Evolutionary conservation across 2,113 vertebrate species (phyloP).

Genomic region (Anarhynchus alexandrinus): DNA sequence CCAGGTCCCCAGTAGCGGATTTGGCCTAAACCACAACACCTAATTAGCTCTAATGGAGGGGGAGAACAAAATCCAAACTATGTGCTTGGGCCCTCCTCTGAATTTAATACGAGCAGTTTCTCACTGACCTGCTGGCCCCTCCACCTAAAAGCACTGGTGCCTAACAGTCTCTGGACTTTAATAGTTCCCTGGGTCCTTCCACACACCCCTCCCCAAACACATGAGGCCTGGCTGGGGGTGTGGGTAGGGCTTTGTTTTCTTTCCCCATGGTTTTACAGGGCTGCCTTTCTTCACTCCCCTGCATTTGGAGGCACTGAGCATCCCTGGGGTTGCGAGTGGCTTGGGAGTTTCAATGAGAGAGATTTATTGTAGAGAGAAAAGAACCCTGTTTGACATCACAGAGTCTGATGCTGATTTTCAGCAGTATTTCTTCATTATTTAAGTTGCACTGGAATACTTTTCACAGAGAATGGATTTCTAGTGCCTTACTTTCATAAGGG

Average conservation of each 20-base stretch:
- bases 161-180: neutral
- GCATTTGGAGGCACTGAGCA: neutral
- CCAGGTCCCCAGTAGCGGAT: too few species aligned
- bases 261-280: neutral
- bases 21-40: too few species aligned
- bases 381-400: neutral
- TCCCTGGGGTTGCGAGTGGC: neutral
- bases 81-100: neutral
- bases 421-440: neutral
- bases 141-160: neutral
- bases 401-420: neutral
- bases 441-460: neutral
- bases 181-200: neutral
- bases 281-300: neutral
- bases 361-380: neutral
- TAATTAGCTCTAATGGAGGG: neutral
- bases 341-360: neutral
- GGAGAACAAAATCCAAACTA: constrained; percentile 10
- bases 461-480: neutral
- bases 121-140: neutral
- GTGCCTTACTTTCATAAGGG: neutral
- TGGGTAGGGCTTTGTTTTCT: neutral
- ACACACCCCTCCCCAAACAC: neutral
- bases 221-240: neutral
- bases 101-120: neutral